phyloP scores from a whole-genome alignment of 2,113 vertebrate genomes.

The Mungos mungo region DNA sequence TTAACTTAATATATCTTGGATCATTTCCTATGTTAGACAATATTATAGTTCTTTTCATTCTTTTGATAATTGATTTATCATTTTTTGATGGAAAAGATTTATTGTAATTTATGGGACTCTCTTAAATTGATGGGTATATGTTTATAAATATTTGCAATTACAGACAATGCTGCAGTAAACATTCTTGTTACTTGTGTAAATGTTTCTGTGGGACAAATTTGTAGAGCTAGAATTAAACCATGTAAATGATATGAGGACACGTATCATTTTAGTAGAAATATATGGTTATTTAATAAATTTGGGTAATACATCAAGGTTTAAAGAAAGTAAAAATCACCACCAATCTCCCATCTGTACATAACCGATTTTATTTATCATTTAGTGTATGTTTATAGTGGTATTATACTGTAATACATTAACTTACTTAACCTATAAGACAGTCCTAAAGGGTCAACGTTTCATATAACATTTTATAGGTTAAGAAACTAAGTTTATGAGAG shows the following conservation, averaged over 20 bases:
- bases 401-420: neutral
- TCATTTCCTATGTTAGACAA: neutral
- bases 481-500: neutral
- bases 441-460: neutral
- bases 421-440: neutral
- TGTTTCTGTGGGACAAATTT: neutral
- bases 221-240: slow-evolving; percentile 19
- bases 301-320: neutral
- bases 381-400: neutral
- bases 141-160: slow-evolving; percentile 16
- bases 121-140: neutral
- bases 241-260: neutral
- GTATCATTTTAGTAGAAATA: slow-evolving; percentile 7
- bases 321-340: slow-evolving; percentile 45
- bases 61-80: neutral
- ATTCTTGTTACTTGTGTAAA: neutral
- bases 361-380: slow-evolving; percentile 13
- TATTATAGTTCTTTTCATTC: slow-evolving; percentile 1
- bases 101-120: neutral
- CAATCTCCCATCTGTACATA: neutral
- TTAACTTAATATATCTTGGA: neutral
- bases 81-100: neutral
- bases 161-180: neutral
- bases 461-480: neutral
- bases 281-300: neutral